phyloP scores from a whole-genome alignment of 2,888 invertebrate species.

The Drosophila seclusa region DNA sequence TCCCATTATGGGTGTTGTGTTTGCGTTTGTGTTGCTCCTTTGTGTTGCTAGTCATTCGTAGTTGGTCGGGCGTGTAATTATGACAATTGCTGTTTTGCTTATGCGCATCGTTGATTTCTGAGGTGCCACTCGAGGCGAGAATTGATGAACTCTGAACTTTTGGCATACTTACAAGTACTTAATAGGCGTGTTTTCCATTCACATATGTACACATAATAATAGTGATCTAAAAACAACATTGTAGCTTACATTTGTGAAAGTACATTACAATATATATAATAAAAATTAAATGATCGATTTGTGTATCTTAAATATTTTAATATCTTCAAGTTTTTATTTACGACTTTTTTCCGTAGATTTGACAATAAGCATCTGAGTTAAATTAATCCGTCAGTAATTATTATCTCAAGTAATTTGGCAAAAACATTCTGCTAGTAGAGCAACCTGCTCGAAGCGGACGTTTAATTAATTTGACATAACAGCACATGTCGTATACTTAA shows the following conservation, averaged over 20 bases:
- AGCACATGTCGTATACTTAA: slow-evolving; percentile 45
- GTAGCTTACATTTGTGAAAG: background rate
- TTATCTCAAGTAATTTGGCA: background rate
- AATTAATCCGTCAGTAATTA: background rate
- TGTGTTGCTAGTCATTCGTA: slow-evolving; percentile 55
- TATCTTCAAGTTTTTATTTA: background rate
- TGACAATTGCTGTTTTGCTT: slow-evolving; percentile 68
- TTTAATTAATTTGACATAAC: slow-evolving; percentile 29
- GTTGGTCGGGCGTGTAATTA: slow-evolving; percentile 72
- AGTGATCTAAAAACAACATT: background rate
- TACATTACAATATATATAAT: background rate
- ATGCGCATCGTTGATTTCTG: slow-evolving; percentile 59
- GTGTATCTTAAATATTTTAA: background rate
- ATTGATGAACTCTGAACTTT: slow-evolving; percentile 15
- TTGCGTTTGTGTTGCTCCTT: slow-evolving; percentile 18
- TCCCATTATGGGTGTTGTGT: slow-evolving; percentile 27
- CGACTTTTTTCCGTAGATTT: background rate
- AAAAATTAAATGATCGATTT: background rate
- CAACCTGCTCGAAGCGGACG: slow-evolving; percentile 7
- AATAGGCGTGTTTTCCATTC: background rate
- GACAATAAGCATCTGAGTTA: background rate
- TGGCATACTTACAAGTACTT: background rate
- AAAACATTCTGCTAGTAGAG: background rate
- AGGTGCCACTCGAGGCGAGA: slow-evolving; percentile 50
- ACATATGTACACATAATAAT: background rate